Evolutionary conservation across 2,888 invertebrate species (phyloP).

Genomic region (Boloria euphrosyne): DNA sequence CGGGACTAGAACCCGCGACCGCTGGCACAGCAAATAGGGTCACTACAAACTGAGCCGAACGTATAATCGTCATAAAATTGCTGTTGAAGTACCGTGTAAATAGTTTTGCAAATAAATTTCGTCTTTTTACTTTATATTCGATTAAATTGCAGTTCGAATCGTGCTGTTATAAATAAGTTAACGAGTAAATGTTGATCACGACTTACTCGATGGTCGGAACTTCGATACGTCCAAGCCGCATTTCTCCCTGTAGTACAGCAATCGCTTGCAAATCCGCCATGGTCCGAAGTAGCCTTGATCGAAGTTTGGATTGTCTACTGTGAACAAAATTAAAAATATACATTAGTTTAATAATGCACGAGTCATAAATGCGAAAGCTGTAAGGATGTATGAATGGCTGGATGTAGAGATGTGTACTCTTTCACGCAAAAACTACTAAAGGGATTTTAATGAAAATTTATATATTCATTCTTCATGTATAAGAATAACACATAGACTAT

Average conservation of each 20-base stretch:
- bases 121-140: constrained; percentile 18
- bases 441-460: no score
- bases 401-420: no score
- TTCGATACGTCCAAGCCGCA: constrained; percentile 90
- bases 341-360: constrained; percentile 28
- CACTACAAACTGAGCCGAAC: no score
- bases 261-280: constrained; percentile 92
- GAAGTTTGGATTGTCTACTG: constrained; percentile 85
- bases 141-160: constrained; percentile 34
- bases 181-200: constrained; percentile 39
- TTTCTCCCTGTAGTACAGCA: constrained; percentile 91
- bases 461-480: no score
- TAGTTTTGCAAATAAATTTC: constrained; percentile 24
- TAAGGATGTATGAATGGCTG: no score
- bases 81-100: background rate
- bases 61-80: no score
- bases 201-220: constrained; percentile 87
- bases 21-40: no score
- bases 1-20: no score
- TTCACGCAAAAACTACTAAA: no score
- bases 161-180: constrained; percentile 36
- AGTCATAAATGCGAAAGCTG: no score
- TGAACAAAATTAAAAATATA: constrained; percentile 46
- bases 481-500: no score
- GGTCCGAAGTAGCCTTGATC: constrained; percentile 94